Conservation (phyloP, 2,888 invertebrate species). For the Taenaris catops region DNA sequence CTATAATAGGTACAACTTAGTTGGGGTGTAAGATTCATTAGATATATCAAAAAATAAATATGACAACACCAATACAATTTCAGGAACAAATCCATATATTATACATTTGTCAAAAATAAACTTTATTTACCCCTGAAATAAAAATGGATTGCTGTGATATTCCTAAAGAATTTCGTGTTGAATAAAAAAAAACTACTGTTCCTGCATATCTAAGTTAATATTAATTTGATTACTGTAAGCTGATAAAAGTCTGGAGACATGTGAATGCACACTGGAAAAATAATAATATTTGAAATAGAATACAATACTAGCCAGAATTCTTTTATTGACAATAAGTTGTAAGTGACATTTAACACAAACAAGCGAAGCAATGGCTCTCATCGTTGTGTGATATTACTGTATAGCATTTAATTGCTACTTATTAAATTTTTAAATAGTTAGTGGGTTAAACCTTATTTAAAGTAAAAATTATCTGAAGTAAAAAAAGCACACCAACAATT, state of each 20-base stretch:
- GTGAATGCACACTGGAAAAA: no score
- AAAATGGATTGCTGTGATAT: constrained; percentile 1
- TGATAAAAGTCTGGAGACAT: no score
- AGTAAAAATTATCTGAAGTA: constrained; percentile 12
- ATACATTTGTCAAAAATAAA: constrained; percentile 17
- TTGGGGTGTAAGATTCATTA: constrained; percentile 23
- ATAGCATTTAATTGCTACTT: constrained; percentile 20
- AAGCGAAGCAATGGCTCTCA: constrained; percentile 20
- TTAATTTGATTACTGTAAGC: no score
- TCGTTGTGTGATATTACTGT: constrained; percentile 9
- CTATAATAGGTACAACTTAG: constrained; percentile 35
- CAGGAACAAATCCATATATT: constrained; percentile 23
- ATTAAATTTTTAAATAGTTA: constrained; percentile 24
- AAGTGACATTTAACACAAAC: constrained; percentile 4
- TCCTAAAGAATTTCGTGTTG: background rate
- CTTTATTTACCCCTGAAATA: constrained; percentile 6
- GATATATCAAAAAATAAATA: constrained; percentile 20
- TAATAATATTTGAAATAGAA: no score
- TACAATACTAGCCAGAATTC: background rate
- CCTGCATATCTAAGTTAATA: background rate
- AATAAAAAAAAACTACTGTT: background rate
- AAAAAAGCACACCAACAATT: constrained; percentile 31
- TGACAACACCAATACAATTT: constrained; percentile 20
- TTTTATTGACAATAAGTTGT: background rate
- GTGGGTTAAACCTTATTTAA: constrained; percentile 28